Percentiles rank a stretch among this genome's conserved stretches.
Evolutionary conservation across 2,888 invertebrate species (phyloP).

Genomic region (Eupeodes luniger): DNA sequence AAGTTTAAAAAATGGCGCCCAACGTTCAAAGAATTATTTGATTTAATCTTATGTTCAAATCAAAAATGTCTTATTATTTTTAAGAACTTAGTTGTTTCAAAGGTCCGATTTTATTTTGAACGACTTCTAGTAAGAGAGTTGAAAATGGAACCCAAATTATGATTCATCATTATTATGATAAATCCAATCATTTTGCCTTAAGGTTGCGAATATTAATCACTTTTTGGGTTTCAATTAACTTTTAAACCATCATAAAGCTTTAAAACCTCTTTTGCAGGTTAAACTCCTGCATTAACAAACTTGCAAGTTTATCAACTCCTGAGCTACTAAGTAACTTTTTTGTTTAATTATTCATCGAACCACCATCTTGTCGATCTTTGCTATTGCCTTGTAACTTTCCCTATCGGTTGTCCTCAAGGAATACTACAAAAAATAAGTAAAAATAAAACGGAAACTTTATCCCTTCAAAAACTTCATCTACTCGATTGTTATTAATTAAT

Average conservation of each 20-base stretch:
- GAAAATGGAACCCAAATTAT: no score
- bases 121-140: no score
- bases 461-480: neutral
- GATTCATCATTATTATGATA: no score
- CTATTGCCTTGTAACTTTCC: neutral
- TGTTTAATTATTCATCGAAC: constrained; percentile 9
- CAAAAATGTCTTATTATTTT: neutral
- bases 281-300: neutral
- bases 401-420: constrained; percentile 6
- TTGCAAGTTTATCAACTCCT: neutral
- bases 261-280: neutral
- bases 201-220: neutral
- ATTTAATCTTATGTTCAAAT: neutral
- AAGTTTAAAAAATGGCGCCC: neutral
- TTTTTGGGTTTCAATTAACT: neutral
- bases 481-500: constrained; percentile 38
- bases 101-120: no score
- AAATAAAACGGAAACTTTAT: neutral
- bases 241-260: neutral
- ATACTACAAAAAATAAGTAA: neutral
- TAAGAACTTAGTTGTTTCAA: no score
- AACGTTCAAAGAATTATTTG: neutral
- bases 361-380: neutral
- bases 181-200: neutral
- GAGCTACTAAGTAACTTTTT: neutral